These are phyloP conservation scores for Diaprepes abbreviatus DNA, from an alignment of 2,888 invertebrate species.

Conservation along the genomic window DNA sequence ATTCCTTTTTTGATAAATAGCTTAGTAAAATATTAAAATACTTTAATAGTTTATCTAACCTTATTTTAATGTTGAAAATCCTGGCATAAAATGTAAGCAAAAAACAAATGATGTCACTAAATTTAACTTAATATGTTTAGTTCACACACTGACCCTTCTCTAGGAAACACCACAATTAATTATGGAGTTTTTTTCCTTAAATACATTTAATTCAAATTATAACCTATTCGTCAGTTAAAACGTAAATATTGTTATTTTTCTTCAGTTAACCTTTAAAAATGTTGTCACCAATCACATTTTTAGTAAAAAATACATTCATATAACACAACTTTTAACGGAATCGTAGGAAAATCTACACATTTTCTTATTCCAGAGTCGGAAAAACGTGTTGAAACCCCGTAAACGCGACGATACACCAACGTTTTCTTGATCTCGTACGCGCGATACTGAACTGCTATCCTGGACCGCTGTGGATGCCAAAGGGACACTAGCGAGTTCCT, in stretches of 20 bases:
- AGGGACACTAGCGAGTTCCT: conserved; percentile 64
- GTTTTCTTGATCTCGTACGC: conserved; percentile 60
- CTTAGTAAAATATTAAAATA: no score
- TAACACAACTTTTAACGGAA: background rate
- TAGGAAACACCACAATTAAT: background rate
- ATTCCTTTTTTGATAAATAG: no score
- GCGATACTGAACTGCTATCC: conserved; percentile 62
- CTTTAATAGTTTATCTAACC: background rate
- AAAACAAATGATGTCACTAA: background rate
- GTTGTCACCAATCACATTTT: background rate
- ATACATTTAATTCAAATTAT: background rate
- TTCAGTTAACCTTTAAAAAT: background rate
- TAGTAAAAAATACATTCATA: background rate
- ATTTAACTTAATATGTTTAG: background rate
- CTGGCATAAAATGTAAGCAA: background rate
- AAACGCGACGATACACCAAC: conserved; percentile 9
- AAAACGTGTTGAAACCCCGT: conserved; percentile 11
- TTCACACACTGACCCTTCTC: background rate
- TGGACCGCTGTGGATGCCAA: conserved; percentile 65
- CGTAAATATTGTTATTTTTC: conserved; percentile 1
- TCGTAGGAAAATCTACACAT: background rate
- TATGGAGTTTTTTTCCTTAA: background rate
- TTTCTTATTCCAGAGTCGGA: background rate
- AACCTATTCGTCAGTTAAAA: background rate
- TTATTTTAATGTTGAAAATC: background rate